A percentile compares a stretch with the other conserved stretches of the same genome.
Conservation (phyloP, 2,113 vertebrate genomes). For the Phaethon lepturus region DNA sequence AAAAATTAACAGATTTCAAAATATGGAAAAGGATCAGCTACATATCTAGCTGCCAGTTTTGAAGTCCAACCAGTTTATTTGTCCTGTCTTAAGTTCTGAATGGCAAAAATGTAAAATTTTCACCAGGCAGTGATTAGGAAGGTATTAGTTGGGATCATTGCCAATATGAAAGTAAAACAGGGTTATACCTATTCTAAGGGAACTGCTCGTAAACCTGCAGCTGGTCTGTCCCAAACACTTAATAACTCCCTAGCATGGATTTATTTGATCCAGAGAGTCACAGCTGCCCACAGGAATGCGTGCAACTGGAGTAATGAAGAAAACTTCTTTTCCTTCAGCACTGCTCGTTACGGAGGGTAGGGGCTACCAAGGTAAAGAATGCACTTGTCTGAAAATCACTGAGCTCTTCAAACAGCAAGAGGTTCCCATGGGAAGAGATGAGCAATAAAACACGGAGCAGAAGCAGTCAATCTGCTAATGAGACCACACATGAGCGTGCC, state of each 20-base stretch:
- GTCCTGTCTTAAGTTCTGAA: background rate
- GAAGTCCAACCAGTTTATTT: background rate
- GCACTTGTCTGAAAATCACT: background rate
- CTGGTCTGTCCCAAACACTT: background rate
- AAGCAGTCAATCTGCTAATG: background rate
- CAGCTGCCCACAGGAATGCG: background rate
- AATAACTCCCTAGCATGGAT: background rate
- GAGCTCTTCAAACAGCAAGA: background rate
- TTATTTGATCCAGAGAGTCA: background rate
- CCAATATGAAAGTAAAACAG: background rate
- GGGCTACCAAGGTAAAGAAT: background rate
- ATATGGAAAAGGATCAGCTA: background rate
- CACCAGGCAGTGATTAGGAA: background rate
- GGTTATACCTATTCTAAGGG: background rate
- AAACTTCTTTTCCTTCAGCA: background rate
- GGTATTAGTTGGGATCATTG: background rate
- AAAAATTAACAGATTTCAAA: background rate
- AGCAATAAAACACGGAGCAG: background rate
- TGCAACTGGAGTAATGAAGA: background rate
- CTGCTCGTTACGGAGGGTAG: background rate
- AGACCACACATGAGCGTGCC: constrained; percentile 29
- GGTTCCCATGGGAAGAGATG: constrained; percentile 42
- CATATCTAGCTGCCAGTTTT: background rate
- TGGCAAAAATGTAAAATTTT: background rate
- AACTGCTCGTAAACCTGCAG: background rate